Evolutionary conservation across 2,113 vertebrate genomes (phyloP).

Genomic region (Heterotilapia buettikoferi): DNA sequence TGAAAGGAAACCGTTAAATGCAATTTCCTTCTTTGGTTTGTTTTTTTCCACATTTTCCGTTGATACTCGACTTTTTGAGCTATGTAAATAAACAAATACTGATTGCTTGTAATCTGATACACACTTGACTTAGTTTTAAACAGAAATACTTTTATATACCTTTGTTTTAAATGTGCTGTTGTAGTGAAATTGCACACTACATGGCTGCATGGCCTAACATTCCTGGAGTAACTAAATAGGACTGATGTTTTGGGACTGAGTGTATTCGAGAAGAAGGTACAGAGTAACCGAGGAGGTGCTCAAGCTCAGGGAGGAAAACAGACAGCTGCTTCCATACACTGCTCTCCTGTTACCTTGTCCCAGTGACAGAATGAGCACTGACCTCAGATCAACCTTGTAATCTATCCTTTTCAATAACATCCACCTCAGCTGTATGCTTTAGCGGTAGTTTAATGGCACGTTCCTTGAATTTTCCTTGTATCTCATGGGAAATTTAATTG

Average conservation of each 20-base stretch:
- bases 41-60: not conserved
- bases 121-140: not conserved
- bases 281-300: constrained; percentile 24
- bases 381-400: constrained; percentile 63
- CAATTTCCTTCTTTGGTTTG: not conserved
- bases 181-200: not conserved
- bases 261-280: constrained; percentile 28
- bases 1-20: not conserved
- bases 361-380: constrained; percentile 30
- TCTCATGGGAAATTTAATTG: constrained; percentile 43
- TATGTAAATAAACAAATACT: not conserved
- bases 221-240: constrained; percentile 51
- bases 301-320: constrained; percentile 6
- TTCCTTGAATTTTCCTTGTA: constrained; percentile 40
- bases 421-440: constrained; percentile 47
- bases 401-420: constrained; percentile 67
- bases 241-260: constrained; percentile 33
- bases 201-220: constrained; percentile 39
- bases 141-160: not conserved
- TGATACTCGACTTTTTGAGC: not conserved
- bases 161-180: not conserved
- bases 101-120: not conserved
- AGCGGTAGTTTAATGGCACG: constrained; percentile 55
- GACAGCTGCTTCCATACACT: constrained; percentile 31
- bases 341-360: constrained; percentile 27